These are phyloP conservation scores for Gallinago solitaria DNA, from an alignment of 2,797 vertebrate genomes.

Conservation along the genomic window DNA sequence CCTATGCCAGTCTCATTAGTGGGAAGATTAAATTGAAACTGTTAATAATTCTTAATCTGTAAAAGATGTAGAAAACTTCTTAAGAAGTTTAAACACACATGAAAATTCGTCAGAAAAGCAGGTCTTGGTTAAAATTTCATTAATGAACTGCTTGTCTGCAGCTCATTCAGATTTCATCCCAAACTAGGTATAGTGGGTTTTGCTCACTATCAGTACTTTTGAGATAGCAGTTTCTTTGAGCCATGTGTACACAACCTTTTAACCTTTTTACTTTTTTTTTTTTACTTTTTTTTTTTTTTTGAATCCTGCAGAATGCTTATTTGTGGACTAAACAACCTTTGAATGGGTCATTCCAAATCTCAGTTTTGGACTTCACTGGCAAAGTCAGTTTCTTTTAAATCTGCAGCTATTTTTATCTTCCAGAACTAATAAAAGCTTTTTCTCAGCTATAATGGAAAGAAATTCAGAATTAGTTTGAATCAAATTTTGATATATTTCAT, in stretches of 20 bases:
- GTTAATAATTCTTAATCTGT: background rate
- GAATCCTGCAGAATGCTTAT: rapidly evolving
- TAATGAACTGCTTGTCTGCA: background rate
- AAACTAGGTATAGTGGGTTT: background rate
- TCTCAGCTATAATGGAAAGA: background rate
- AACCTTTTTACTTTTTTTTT: background rate
- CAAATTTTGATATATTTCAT: background rate
- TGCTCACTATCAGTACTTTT: background rate
- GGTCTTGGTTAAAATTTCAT: background rate
- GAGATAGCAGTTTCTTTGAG: background rate
- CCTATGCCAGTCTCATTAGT: background rate
- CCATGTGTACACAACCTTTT: background rate
- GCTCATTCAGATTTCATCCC: background rate
- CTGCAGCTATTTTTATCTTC: background rate
- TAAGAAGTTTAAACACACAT: background rate
- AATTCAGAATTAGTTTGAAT: background rate
- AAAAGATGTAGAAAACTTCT: background rate
- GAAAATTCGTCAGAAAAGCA: background rate
- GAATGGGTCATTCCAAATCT: background rate
- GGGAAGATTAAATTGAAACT: background rate
- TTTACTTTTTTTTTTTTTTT: background rate
- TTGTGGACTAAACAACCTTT: background rate
- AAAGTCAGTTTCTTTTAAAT: background rate
- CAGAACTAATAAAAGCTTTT: background rate
- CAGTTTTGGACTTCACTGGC: background rate